These are phyloP conservation scores for Mercenaria mercenaria DNA, from an alignment of 1,140 invertebrate species.

Conservation along the genomic window DNA sequence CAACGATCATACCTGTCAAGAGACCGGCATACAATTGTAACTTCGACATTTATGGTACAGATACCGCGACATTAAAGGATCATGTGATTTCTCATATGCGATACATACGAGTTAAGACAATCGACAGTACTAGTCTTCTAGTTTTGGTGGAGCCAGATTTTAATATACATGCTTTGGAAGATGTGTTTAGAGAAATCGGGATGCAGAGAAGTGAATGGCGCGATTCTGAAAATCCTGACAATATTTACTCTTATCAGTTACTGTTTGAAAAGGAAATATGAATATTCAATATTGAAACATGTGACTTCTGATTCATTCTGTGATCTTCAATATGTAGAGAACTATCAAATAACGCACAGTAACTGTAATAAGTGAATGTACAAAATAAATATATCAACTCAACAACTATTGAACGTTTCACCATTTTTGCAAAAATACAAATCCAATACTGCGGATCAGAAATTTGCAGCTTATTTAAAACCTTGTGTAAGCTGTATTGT, in stretches of 20 bases:
- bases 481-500: too few species aligned
- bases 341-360: too few species aligned
- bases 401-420: too few species aligned
- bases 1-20: not conserved
- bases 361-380: too few species aligned
- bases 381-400: too few species aligned
- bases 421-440: too few species aligned
- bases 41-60: not conserved
- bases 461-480: too few species aligned
- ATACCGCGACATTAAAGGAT: not conserved
- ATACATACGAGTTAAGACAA: not conserved
- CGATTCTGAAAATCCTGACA: not conserved
- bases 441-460: too few species aligned
- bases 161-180: not conserved
- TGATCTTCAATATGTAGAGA: too few species aligned
- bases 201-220: not conserved
- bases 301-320: too few species aligned
- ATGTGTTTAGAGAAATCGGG: not conserved
- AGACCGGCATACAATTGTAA: not conserved
- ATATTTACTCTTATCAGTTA: not conserved
- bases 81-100: not conserved
- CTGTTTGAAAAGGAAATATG: conserved; percentile 15
- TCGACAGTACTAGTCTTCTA: not conserved
- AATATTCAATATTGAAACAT: too few species aligned
- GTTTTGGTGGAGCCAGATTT: not conserved